Conservation (phyloP, 2,113 vertebrate genomes). For the Chaetura pelagica region DNA sequence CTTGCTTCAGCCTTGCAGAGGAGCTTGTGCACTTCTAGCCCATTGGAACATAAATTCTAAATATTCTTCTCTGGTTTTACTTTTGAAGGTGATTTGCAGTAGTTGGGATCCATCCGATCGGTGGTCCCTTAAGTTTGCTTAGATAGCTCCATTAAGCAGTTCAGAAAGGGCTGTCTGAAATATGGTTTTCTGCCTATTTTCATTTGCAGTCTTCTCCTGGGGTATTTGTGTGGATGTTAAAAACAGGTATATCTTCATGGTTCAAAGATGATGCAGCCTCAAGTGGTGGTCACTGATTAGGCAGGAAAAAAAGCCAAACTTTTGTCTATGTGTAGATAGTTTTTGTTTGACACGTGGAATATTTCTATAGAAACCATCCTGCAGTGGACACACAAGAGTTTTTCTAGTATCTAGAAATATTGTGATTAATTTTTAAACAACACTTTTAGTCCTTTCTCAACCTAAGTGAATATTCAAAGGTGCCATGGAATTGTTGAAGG, state of each 20-base stretch:
- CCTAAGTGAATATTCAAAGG: not conserved
- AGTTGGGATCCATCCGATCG: not conserved
- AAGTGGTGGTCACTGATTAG: not conserved
- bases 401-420: not conserved
- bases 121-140: not conserved
- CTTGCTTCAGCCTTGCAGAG: not conserved
- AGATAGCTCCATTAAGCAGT: not conserved
- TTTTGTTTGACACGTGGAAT: not conserved
- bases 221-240: not conserved
- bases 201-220: not conserved
- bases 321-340: not conserved
- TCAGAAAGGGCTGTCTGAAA: not conserved
- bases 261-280: not conserved
- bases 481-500: not conserved
- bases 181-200: not conserved
- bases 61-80: not conserved
- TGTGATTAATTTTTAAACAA: not conserved
- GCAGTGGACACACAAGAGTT: not conserved
- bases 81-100: not conserved
- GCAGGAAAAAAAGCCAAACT: not conserved
- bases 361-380: not conserved
- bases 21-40: not conserved
- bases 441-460: not conserved
- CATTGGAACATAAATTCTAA: not conserved
- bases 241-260: not conserved